Evolutionary conservation across 2,888 invertebrate genomes (phyloP), one percentile per base, ranked within the genome.

Genomic region (Candidula unifasciata): DNA sequence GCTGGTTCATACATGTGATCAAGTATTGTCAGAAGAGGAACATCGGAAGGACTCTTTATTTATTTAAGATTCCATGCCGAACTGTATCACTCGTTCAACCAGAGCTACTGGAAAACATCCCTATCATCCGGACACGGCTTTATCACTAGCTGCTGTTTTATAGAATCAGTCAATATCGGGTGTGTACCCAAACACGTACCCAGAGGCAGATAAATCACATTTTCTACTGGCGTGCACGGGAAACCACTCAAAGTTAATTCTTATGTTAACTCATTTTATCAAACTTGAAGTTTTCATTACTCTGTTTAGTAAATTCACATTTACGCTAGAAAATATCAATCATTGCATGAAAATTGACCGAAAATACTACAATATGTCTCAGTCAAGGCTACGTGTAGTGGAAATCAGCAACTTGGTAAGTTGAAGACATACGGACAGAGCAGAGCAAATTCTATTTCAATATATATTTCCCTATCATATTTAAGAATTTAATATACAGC

Each of bases 141-240:
- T 66, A 79, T 79, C 79, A 27, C 24, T 16, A 5, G 66, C 37
- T 66, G 37, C 66, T 66, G 79, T 79, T 79, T 79, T 57, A 44
- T 52, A 13, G 66, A 79, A 79, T 66, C n/a, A 79, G 27, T 79
- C 30, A 66, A 52, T 79, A 64, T 79, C 64, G 30, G 24, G 44
- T 30, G 33, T 66, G 64, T 30, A 35, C 18, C 52, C 64, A 68
- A 68, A 79, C 66, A 68, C 27, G 68, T 64, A 60, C 21, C 6
- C 57, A 78, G 27, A 68, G 16, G 44, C 24, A 79, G 68, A 79
- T 79, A 79, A 79, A 79, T 79, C 79, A 68, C 79, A 79, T 44
- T 44, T 37, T n/a, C 6, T 27, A 16, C 18, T 8, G 66, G n/a
- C 30, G 18, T 2, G 13, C 8, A 21, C 2, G 30, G 27, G 30